Percentiles rank a stretch among this genome's conserved stretches.
These are phyloP conservation scores for Zaprionus lineosus DNA, from an alignment of 2,888 invertebrate genomes.

Conservation along the genomic window DNA sequence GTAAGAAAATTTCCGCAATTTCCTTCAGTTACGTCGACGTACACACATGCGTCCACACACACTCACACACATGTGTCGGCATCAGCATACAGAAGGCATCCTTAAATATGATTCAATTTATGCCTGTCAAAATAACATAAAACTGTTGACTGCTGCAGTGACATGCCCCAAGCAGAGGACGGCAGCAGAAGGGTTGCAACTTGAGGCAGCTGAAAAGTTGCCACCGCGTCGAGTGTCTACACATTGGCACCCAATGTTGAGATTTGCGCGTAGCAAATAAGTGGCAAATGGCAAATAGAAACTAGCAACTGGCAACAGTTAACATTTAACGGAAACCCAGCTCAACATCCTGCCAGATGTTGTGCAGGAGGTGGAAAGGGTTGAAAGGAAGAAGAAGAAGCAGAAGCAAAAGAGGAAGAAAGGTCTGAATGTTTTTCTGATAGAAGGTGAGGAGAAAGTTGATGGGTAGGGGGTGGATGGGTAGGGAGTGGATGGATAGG, in stretches of 20 bases:
- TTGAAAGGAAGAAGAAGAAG: not conserved
- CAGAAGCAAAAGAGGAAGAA: too few relatives aligned
- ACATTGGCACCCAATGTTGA: conserved; percentile 36
- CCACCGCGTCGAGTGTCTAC: conserved; percentile 18
- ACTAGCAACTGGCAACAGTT: not conserved
- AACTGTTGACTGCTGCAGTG: conserved; percentile 47
- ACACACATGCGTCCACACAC: conserved; percentile 5
- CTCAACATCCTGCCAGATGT: conserved; percentile 10
- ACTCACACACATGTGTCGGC: not conserved
- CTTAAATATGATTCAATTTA: conserved; percentile 64
- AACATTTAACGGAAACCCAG: conserved; percentile 10
- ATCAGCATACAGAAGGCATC: conserved; percentile 29
- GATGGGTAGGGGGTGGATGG: too few relatives aligned
- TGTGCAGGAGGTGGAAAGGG: not conserved
- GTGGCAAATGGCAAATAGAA: conserved; percentile 2
- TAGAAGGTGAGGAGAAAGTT: too few relatives aligned
- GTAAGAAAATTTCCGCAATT: too few relatives aligned
- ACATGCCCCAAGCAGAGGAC: conserved; percentile 43
- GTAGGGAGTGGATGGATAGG: not conserved
- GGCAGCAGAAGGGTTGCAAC: conserved; percentile 29
- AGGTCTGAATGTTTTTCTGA: too few relatives aligned
- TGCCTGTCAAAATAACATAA: conserved; percentile 56
- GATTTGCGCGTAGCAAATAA: conserved; percentile 37
- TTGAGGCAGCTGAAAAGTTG: conserved; percentile 28
- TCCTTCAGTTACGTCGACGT: not conserved